Percentiles rank a stretch among this genome's conserved stretches.
Conservation (phyloP, 2,888 invertebrate species). For the Clanis bilineata region DNA sequence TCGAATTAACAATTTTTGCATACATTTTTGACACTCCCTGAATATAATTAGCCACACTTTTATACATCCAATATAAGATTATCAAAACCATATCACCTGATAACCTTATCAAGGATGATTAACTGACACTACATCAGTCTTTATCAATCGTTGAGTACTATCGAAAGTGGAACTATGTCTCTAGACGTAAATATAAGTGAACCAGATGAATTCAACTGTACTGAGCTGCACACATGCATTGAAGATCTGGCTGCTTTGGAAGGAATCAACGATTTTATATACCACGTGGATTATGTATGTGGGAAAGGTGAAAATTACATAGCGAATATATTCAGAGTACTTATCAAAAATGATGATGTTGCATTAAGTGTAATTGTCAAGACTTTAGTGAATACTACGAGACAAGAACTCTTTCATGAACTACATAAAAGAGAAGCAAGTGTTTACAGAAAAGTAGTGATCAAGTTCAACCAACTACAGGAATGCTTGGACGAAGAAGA, state of each 20-base stretch:
- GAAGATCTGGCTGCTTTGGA: slow-evolving; percentile 50
- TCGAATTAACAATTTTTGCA: neutral
- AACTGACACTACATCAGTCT: slow-evolving; percentile 17
- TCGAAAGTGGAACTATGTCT: slow-evolving; percentile 54
- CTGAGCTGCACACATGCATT: slow-evolving; percentile 60
- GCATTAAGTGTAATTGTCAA: slow-evolving; percentile 61
- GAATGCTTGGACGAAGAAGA: slow-evolving; percentile 37
- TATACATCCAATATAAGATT: slow-evolving; percentile 15
- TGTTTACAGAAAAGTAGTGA: slow-evolving; percentile 54
- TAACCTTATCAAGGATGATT: slow-evolving; percentile 16
- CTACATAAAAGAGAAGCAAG: slow-evolving; percentile 64
- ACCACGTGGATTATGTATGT: slow-evolving; percentile 63
- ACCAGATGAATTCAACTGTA: slow-evolving; percentile 67
- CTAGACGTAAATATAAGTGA: slow-evolving; percentile 73
- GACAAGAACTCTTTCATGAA: slow-evolving; percentile 63
- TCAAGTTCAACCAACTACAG: slow-evolving; percentile 51
- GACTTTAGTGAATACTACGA: slow-evolving; percentile 61
- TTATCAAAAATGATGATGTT: slow-evolving; percentile 46
- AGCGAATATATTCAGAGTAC: slow-evolving; percentile 66
- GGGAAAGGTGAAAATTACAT: slow-evolving; percentile 63
- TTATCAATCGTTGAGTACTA: slow-evolving; percentile 18
- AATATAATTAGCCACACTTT: neutral
- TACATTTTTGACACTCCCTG: neutral
- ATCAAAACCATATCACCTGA: slow-evolving; percentile 7
- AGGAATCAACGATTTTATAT: slow-evolving; percentile 56